Conservation (phyloP, 2,797 vertebrate genomes). For the Manis pentadactyla region DNA sequence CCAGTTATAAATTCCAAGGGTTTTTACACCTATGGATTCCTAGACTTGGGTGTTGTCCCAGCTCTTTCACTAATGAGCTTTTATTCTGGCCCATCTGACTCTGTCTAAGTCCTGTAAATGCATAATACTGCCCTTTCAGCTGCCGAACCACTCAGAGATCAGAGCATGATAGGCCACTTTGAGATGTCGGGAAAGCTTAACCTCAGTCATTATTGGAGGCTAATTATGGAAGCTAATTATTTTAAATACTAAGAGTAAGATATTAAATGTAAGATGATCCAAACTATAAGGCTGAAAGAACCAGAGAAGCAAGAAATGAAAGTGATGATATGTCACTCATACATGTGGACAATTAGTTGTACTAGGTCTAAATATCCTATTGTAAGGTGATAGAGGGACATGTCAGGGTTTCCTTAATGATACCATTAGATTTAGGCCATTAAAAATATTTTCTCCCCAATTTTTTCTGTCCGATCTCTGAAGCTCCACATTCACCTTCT, state of each 20-base stretch:
- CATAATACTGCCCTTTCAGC: neutral
- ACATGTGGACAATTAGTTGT: accelerated
- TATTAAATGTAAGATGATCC: neutral
- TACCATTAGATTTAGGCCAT: neutral
- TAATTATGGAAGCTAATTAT: accelerated
- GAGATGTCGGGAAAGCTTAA: neutral
- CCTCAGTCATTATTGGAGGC: slow-evolving; percentile 43
- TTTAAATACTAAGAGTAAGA: slow-evolving; percentile 26
- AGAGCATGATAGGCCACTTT: neutral
- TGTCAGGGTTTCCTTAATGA: neutral
- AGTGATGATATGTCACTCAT: neutral
- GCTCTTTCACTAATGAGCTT: neutral
- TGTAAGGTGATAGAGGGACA: neutral
- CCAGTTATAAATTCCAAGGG: neutral
- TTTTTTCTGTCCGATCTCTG: neutral
- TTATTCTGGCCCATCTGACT: neutral
- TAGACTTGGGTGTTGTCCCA: neutral
- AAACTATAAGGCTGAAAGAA: slow-evolving; percentile 9
- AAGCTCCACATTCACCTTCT: neutral
- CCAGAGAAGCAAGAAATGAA: neutral
- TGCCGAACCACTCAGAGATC: neutral
- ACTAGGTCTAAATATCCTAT: slow-evolving; percentile 38
- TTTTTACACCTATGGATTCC: neutral
- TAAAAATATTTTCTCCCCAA: neutral
- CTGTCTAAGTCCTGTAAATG: neutral